Percentiles rank a stretch among this genome's conserved stretches.
phyloP scores from a whole-genome alignment of 1,140 invertebrate genomes.

The Drosophila pectinifera region DNA sequence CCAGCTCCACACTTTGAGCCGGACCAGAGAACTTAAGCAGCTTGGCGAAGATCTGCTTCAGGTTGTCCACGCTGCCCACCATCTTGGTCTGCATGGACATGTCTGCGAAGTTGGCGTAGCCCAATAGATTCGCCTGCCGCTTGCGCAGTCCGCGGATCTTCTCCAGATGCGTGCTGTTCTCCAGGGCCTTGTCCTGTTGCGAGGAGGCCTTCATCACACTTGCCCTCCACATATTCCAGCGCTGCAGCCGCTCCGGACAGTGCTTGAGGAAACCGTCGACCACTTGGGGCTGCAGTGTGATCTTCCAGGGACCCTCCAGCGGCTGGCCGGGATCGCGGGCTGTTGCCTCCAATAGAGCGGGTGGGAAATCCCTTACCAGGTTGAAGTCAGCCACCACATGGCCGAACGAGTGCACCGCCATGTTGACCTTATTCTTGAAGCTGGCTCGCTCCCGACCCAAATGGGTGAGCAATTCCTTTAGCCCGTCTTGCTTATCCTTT shows the following conservation, averaged over 20 bases:
- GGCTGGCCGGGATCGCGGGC: conserved; percentile 87
- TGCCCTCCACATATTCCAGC: conserved; percentile 94
- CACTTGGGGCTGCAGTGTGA: conserved; percentile 90
- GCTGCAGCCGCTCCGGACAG: conserved; percentile 90
- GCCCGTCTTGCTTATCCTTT: conserved; percentile 80
- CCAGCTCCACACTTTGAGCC: conserved; percentile 91
- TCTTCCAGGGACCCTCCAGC: conserved; percentile 91
- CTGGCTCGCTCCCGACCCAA: conserved; percentile 86
- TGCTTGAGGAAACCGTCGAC: conserved; percentile 91
- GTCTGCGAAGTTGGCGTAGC: conserved; percentile 91
- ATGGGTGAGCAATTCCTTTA: conserved; percentile 86
- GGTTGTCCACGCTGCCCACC: conserved; percentile 93
- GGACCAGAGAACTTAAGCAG: conserved; percentile 89
- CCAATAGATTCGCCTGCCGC: conserved; percentile 91
- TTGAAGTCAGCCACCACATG: conserved; percentile 89
- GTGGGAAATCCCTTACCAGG: conserved; percentile 90
- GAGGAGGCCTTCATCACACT: conserved; percentile 89
- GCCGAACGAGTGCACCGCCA: conserved; percentile 88
- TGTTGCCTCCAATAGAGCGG: conserved; percentile 89
- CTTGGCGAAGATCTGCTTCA: conserved; percentile 90
- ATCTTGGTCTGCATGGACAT: conserved; percentile 98
- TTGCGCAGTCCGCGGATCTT: conserved; percentile 89
- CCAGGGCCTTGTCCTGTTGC: conserved; percentile 87
- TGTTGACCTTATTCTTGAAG: conserved; percentile 88
- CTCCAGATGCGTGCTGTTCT: conserved; percentile 91